These are phyloP conservation scores for Rhinophrynus dorsalis DNA, from an alignment of 2,797 vertebrate genomes.

Conservation along the genomic window DNA sequence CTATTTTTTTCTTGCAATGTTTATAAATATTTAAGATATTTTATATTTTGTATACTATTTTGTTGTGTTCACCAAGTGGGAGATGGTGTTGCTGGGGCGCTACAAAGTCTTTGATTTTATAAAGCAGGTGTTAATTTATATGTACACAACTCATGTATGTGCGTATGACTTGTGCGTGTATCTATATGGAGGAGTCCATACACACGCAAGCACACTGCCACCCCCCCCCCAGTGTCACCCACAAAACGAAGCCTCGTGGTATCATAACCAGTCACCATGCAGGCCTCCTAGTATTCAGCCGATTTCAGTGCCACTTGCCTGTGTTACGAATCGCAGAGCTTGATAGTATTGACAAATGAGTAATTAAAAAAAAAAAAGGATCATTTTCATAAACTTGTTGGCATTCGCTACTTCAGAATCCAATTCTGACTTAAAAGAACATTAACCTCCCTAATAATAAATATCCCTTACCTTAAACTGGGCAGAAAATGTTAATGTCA, in stretches of 20 bases:
- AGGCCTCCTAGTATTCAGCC: constrained; percentile 4
- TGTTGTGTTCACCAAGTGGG: constrained; percentile 63
- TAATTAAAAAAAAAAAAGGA: constrained; percentile 19
- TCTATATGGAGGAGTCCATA: background rate
- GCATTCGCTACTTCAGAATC: background rate
- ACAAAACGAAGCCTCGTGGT: background rate
- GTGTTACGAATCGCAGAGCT: constrained; percentile 31
- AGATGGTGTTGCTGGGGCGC: constrained; percentile 59
- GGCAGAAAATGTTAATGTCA: too few relatives aligned
- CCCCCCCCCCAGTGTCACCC: background rate
- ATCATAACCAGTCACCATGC: background rate
- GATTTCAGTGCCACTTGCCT: constrained; percentile 33
- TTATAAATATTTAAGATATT: constrained; percentile 99
- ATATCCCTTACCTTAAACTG: too few relatives aligned
- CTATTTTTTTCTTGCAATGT: constrained; percentile 98
- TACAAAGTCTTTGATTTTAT: constrained; percentile 70
- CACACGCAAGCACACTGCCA: background rate
- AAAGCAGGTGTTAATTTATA: constrained; percentile 67
- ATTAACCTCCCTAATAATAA: too few relatives aligned
- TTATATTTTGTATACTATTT: constrained; percentile 99
- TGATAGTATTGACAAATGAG: constrained; percentile 37
- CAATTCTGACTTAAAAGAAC: too few relatives aligned
- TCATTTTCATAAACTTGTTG: constrained; percentile 23
- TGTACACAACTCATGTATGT: background rate
- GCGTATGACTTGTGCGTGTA: background rate